Evolutionary conservation across 35 echinoderm and acorn worm species (phyloP).

Genomic region (Acanthaster planci): DNA sequence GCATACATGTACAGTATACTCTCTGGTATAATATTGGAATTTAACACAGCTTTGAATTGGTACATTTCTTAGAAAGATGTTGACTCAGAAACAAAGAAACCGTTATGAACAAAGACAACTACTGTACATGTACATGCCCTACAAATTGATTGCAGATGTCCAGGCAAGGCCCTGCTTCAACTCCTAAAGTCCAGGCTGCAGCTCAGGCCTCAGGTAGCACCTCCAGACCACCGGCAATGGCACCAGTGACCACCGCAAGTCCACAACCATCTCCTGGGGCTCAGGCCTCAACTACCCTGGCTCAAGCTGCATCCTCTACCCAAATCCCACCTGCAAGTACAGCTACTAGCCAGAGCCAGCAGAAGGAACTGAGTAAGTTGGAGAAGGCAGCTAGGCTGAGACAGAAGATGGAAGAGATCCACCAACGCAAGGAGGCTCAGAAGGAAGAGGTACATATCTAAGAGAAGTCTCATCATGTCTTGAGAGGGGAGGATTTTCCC

Average conservation of each 20-base stretch:
- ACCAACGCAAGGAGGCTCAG: constrained; percentile 77
- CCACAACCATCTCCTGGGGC: neutral
- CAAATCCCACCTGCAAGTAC: neutral
- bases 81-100: no score
- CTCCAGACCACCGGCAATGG: neutral
- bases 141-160: neutral
- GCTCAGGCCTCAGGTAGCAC: neutral
- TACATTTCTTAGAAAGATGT: no score
- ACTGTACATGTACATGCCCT: neutral
- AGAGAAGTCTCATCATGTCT: no score
- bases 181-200: neutral
- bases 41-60: no score
- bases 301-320: neutral
- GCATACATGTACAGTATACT: no score
- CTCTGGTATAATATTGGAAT: no score
- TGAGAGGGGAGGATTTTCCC: no score
- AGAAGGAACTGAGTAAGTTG: constrained; percentile 30
- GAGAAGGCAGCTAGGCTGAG: constrained; percentile 84
- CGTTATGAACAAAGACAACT: no score
- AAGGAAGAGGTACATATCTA: constrained; percentile 67
- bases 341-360: constrained; percentile 1
- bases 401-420: constrained; percentile 91
- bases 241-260: neutral
- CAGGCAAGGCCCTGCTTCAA: neutral
- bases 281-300: neutral